Conservation (phyloP, 2,113 vertebrate species). For the Ameiurus melas region DNA sequence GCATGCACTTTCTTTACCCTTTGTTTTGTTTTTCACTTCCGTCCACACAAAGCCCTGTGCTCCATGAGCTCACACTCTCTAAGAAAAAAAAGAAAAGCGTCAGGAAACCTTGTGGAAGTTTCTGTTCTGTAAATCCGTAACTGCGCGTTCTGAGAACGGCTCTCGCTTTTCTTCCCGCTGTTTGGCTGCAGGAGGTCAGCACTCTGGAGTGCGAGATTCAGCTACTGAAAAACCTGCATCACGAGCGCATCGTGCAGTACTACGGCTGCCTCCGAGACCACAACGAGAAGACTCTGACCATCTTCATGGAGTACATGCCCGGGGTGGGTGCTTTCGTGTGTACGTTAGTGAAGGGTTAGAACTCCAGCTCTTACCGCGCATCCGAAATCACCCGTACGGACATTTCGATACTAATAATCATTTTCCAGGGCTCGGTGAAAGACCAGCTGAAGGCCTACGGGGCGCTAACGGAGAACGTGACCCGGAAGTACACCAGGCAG, state of each 20-base stretch:
- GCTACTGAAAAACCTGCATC: conserved; percentile 92
- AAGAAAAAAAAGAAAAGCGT: not conserved
- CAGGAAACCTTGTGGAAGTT: not conserved
- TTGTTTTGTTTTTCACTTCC: not conserved
- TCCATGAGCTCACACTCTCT: not conserved
- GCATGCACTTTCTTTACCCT: not conserved
- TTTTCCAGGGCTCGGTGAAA: conserved; percentile 87
- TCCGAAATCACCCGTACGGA: no score
- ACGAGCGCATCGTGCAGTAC: conserved; percentile 93
- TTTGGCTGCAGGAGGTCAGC: conserved; percentile 86
- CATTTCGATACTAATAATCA: not conserved
- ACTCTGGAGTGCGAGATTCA: conserved; percentile 96
- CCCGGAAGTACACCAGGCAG: conserved; percentile 92
- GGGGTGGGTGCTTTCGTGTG: conserved; percentile 74
- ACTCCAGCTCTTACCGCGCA: not conserved
- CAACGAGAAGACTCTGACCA: conserved; percentile 89
- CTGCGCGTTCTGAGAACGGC: not conserved
- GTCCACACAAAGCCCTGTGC: not conserved
- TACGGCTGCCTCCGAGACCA: conserved; percentile 90
- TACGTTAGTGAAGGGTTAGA: not conserved
- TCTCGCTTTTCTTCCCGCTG: not conserved
- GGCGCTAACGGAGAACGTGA: conserved; percentile 92
- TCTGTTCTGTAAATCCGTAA: not conserved
- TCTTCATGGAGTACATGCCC: conserved; percentile 99
- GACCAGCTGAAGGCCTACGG: conserved; percentile 95